phyloP scores from a whole-genome alignment of 2,797 vertebrate species.

The Peromyscus aztecus region DNA sequence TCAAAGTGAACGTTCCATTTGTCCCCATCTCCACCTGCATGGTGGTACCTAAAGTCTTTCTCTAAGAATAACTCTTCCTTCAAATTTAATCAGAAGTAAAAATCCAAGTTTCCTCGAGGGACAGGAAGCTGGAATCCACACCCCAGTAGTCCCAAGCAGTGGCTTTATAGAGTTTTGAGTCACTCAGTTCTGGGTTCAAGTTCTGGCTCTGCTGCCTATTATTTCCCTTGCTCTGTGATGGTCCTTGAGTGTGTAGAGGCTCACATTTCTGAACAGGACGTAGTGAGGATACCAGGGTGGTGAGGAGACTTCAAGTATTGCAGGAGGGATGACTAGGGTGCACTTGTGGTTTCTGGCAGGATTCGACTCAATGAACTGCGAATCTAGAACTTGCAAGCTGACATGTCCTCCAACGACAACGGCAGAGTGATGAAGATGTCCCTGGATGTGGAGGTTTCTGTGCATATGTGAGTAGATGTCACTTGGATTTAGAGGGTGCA shows the following conservation, averaged over 20 bases:
- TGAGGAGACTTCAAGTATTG: accelerated
- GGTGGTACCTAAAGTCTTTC: neutral
- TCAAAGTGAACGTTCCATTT: neutral
- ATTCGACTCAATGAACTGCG: neutral
- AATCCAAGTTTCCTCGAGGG: neutral
- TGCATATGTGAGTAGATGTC: neutral
- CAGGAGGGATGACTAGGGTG: neutral
- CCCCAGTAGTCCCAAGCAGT: too few species aligned
- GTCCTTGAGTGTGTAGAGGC: neutral
- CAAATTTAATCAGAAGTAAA: neutral
- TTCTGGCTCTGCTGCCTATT: neutral
- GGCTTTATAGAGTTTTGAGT: neutral
- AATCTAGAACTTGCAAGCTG: accelerated
- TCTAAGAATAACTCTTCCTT: neutral
- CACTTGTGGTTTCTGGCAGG: neutral
- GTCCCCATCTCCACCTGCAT: neutral
- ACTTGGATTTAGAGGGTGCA: too few species aligned
- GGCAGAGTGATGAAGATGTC: accelerated
- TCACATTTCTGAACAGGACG: neutral
- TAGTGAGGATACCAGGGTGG: neutral
- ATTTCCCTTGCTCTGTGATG: neutral
- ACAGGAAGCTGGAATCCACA: neutral
- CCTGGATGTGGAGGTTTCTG: accelerated
- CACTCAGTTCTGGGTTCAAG: neutral
- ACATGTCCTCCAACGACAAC: accelerated